Conservation (phyloP, 2,797 vertebrate species). For the Scarus forsteni region DNA sequence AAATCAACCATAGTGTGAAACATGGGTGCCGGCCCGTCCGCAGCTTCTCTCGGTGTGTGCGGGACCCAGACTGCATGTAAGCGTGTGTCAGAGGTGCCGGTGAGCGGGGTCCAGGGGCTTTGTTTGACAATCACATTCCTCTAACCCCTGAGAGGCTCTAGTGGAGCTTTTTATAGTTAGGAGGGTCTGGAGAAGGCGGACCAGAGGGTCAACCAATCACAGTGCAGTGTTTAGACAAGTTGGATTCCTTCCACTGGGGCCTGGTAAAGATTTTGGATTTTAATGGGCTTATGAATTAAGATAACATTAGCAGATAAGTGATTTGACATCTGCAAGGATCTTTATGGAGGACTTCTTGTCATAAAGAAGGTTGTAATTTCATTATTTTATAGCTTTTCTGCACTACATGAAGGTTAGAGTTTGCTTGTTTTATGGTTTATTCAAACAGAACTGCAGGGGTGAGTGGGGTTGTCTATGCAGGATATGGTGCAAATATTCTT, state of each 20-base stretch:
- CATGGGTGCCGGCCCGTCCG: constrained; percentile 67
- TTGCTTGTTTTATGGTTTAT: too few species aligned
- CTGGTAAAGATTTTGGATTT: constrained; percentile 26
- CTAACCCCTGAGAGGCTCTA: constrained; percentile 74
- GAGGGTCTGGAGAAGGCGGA: constrained; percentile 72
- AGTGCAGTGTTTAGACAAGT: constrained; percentile 37
- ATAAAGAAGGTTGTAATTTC: too few species aligned
- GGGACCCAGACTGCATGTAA: constrained; percentile 66
- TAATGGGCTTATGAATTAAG: constrained; percentile 25
- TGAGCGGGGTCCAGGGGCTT: constrained; percentile 65
- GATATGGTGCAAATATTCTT: too few species aligned
- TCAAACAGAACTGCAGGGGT: too few species aligned
- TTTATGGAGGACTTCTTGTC: neutral
- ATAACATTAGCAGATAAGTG: constrained; percentile 14
- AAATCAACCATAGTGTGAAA: constrained; percentile 88
- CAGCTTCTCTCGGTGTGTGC: constrained; percentile 37
- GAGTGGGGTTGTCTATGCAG: too few species aligned
- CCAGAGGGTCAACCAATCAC: constrained; percentile 80
- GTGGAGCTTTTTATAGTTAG: constrained; percentile 83
- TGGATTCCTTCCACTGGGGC: constrained; percentile 59
- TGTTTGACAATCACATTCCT: constrained; percentile 80
- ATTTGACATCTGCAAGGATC: constrained; percentile 11
- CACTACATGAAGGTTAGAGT: too few species aligned
- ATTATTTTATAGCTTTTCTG: too few species aligned
- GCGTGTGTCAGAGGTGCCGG: constrained; percentile 46